A percentile compares a stretch with the other conserved stretches of the same genome.
Conservation (phyloP, 2,888 invertebrate species). For the Drosophila vallismaia region DNA sequence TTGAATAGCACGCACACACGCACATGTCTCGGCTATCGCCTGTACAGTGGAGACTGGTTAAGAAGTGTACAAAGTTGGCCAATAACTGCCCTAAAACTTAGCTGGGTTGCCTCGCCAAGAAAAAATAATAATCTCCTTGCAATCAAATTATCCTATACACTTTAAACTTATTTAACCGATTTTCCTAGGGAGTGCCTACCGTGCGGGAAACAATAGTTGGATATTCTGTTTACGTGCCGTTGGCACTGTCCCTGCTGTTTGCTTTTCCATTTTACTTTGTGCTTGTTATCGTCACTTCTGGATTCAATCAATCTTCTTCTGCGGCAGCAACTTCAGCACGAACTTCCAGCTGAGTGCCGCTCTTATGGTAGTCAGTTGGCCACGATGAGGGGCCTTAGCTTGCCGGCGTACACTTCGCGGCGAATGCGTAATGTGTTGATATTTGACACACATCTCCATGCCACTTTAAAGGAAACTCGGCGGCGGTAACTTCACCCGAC, state of each 20-base stretch:
- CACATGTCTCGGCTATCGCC: slow-evolving; percentile 43
- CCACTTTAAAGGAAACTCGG: slow-evolving; percentile 23
- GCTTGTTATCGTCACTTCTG: slow-evolving; percentile 78
- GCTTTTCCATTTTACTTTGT: slow-evolving; percentile 70
- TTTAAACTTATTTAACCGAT: not conserved
- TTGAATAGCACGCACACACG: slow-evolving; percentile 78
- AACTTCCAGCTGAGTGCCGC: slow-evolving; percentile 53
- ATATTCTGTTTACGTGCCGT: slow-evolving; percentile 51
- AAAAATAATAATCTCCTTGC: no score
- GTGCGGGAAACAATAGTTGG: slow-evolving; percentile 59
- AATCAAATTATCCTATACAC: no score
- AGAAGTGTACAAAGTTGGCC: no score
- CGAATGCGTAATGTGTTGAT: slow-evolving; percentile 60
- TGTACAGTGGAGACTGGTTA: slow-evolving; percentile 36
- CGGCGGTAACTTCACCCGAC: not conserved
- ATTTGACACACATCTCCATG: slow-evolving; percentile 51
- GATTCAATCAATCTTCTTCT: slow-evolving; percentile 75
- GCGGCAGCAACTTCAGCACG: slow-evolving; percentile 54
- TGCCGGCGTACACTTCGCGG: slow-evolving; percentile 19
- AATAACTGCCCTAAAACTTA: no score
- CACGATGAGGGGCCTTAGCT: not conserved
- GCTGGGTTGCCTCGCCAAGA: no score
- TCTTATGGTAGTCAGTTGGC: slow-evolving; percentile 17
- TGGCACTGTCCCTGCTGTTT: slow-evolving; percentile 57
- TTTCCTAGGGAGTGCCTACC: slow-evolving; percentile 5